Conservation (phyloP, 2,113 vertebrate genomes). For the Terrapene triunguis region DNA sequence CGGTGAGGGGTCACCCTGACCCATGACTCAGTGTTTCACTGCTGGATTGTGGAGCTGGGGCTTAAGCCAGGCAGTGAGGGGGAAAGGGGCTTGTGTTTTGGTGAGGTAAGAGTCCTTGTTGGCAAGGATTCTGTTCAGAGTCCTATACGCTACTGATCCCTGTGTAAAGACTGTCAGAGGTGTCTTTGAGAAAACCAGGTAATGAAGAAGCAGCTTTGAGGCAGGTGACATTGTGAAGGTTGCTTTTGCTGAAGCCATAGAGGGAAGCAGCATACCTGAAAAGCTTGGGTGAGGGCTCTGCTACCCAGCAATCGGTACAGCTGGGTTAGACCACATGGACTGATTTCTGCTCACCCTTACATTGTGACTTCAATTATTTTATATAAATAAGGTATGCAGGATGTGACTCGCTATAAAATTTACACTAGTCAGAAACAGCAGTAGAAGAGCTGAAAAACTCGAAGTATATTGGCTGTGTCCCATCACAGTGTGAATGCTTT, state of each 20-base stretch:
- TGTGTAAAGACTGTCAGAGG: not conserved
- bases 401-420: not conserved
- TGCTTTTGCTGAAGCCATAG: not conserved
- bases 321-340: not conserved
- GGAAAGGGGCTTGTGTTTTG: not conserved
- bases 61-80: not conserved
- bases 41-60: not conserved
- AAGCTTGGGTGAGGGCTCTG: not conserved
- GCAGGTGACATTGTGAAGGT: too few relatives aligned
- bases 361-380: not conserved
- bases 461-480: not conserved
- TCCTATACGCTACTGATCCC: not conserved
- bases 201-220: not conserved
- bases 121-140: not conserved
- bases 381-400: not conserved
- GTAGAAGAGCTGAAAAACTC: not conserved
- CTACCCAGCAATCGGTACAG: not conserved
- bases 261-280: not conserved
- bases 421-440: not conserved
- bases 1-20: not conserved
- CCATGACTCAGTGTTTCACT: not conserved
- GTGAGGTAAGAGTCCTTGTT: not conserved
- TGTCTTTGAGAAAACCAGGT: not conserved
- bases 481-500: not conserved
- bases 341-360: not conserved